Percentiles rank a stretch among this genome's conserved stretches.
Conservation (phyloP, 2,797 vertebrate species). For the Pseudopleuronectes americanus region DNA sequence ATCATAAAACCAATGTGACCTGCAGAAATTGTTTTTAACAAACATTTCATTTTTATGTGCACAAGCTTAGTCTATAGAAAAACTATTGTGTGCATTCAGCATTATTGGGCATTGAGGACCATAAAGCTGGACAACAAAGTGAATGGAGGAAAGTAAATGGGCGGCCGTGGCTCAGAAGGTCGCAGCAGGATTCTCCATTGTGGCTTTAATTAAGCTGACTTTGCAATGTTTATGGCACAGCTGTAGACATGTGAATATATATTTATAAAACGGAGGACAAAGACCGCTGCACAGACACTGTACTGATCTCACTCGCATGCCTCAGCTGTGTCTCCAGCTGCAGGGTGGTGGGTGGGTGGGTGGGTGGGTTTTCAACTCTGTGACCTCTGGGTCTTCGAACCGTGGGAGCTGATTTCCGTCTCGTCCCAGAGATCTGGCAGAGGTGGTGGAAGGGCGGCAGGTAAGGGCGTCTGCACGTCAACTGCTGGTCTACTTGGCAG, state of each 20-base stretch:
- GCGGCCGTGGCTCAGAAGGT: too few relatives aligned
- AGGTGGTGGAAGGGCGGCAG: slow-evolving; percentile 34
- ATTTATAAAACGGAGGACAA: slow-evolving; percentile 3
- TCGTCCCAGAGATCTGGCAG: slow-evolving; percentile 22
- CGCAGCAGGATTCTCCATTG: background rate
- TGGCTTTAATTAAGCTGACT: background rate
- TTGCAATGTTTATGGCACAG: background rate
- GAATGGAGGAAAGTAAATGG: too few relatives aligned
- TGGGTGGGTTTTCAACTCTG: slow-evolving; percentile 23
- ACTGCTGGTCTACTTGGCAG: slow-evolving; percentile 40
- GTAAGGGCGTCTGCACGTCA: slow-evolving; percentile 52
- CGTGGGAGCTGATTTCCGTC: slow-evolving; percentile 16
- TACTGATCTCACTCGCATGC: slow-evolving; percentile 21
- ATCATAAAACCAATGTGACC: too few relatives aligned
- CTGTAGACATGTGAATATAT: background rate
- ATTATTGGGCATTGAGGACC: too few relatives aligned
- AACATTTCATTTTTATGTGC: too few relatives aligned
- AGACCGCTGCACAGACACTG: background rate
- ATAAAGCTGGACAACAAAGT: too few relatives aligned
- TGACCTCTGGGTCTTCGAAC: slow-evolving; percentile 22
- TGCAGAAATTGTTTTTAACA: too few relatives aligned
- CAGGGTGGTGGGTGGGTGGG: slow-evolving; percentile 15
- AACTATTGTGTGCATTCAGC: too few relatives aligned
- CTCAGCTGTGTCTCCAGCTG: slow-evolving; percentile 46
- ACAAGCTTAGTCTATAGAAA: too few relatives aligned